These are phyloP conservation scores for Latrodectus hesperus DNA, from an alignment of 2,888 invertebrate species.

Conservation along the genomic window DNA sequence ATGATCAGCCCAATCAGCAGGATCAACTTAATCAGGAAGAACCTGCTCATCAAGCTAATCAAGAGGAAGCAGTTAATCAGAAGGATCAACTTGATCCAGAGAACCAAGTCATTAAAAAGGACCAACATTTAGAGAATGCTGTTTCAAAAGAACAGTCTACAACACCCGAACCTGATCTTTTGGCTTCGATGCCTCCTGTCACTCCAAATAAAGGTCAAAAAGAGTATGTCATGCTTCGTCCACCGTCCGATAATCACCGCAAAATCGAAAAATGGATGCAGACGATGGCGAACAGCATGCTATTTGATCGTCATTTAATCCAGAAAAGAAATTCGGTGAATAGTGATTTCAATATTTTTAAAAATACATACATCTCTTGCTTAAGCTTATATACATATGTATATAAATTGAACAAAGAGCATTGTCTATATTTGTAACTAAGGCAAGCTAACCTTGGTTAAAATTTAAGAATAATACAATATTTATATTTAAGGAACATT, in stretches of 20 bases:
- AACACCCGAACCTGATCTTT: constrained; percentile 10
- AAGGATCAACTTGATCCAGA: too few relatives aligned
- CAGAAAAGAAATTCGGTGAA: constrained; percentile 15
- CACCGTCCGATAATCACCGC: constrained; percentile 28
- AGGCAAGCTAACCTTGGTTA: too few relatives aligned
- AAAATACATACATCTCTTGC: too few relatives aligned
- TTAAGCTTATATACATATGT: not conserved
- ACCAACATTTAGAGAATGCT: not conserved
- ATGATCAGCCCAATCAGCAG: too few relatives aligned
- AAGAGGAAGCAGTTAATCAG: too few relatives aligned
- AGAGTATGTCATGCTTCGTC: constrained; percentile 47
- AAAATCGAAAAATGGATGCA: constrained; percentile 36
- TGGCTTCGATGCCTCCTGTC: constrained; percentile 35
- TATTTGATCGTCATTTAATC: not conserved
- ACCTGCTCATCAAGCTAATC: too few relatives aligned
- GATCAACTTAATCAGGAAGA: too few relatives aligned
- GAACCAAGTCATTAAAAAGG: too few relatives aligned
- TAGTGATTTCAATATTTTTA: not conserved
- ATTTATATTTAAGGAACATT: too few relatives aligned
- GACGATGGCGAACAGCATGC: constrained; percentile 12
- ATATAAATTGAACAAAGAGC: too few relatives aligned
- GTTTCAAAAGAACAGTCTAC: not conserved
- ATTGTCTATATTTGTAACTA: too few relatives aligned
- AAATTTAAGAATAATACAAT: too few relatives aligned
- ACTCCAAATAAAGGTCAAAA: constrained; percentile 36